Percentiles rank a stretch among this genome's conserved stretches.
Evolutionary conservation across 1,140 invertebrate genomes (phyloP).

Genomic region (Cherax destructor): DNA sequence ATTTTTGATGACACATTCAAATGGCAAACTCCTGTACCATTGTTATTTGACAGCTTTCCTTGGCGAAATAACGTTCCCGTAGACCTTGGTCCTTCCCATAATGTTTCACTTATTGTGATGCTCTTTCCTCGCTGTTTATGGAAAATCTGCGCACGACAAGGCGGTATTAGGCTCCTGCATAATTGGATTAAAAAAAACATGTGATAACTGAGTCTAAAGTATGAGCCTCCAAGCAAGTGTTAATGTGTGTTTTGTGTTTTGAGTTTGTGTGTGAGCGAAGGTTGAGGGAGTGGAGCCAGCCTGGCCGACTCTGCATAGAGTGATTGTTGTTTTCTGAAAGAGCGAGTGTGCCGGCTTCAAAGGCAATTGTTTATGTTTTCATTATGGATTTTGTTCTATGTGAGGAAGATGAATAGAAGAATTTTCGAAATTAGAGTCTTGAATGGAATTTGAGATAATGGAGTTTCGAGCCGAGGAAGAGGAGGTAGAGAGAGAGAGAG

Average conservation of each 20-base stretch:
- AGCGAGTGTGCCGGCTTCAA: conserved; percentile 65
- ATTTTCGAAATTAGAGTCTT: conserved; percentile 69
- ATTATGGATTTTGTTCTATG: conserved; percentile 70
- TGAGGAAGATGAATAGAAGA: conserved; percentile 66
- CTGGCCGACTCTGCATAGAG: conserved; percentile 51
- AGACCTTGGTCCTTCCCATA: conserved; percentile 4
- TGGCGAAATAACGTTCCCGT: conserved; percentile 1
- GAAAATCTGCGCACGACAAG: too few species aligned
- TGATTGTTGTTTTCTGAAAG: conserved; percentile 65
- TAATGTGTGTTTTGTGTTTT: not conserved
- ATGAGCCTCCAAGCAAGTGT: not conserved
- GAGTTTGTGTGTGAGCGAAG: conserved; percentile 23
- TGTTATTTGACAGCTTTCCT: conserved; percentile 63
- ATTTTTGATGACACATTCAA: conserved; percentile 69
- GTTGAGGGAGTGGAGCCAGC: not conserved
- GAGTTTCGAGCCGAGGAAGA: conserved; percentile 59
- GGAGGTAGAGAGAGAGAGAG: conserved; percentile 14
- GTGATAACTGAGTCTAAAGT: too few species aligned
- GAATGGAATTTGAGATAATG: conserved; percentile 69
- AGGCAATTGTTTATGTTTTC: conserved; percentile 69
- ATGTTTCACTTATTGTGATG: not conserved
- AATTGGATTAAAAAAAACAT: too few species aligned
- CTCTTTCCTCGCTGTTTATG: not conserved
- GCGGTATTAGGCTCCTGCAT: too few species aligned
- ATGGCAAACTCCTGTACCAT: conserved; percentile 69